Base-by-base conservation (phyloP, 2,113 vertebrate genomes). In the Rhynchomys soricoides region DNA sequence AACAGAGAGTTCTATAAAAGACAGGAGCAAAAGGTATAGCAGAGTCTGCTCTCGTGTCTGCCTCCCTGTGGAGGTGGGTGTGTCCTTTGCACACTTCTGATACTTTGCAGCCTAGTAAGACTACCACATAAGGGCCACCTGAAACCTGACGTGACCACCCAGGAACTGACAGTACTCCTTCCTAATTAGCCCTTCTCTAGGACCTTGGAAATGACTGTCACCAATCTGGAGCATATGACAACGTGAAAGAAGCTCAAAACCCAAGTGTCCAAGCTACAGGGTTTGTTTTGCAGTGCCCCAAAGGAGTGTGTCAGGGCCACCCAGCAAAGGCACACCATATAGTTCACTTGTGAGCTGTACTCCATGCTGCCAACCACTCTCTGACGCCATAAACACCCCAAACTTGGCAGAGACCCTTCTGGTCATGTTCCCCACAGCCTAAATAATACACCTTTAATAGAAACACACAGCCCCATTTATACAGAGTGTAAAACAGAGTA, bases 401-500 rank as follows among this genome's bases (percentile, higher is more conserved):
- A 70, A n/a, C 81, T 90, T 17, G 1, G 59, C 21, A 37, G 66
- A 86, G 24, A 89, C 77, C 40, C 86, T 92, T 86, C 89, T 62
- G 34, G 43, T 90, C 81, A 45, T 57, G 88, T 73, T 88, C 90
- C 71, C 79, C 85, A 55, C 85, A 43, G 85, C 93, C 94, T 81
- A 86, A 96, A 91, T 92, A 97, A 96, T 90, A 74, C 37, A 55
- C 52, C 89, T 96, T 96, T 98, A 96, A 86, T 89, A 86, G 92
- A 95, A 97, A 98, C 93, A 97, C 94, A 96, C 90, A 52, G 95
- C 66, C 66, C 97, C 94, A 94, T 94, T 98, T 95, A 96, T 89
- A 95, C 77, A 90, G 88, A 55, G 68, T 74, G 73, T 95, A 96
- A 96, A 96, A 96, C 78, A 94, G 93, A 97, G 95, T 96, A 91